These are phyloP conservation scores for Gonatopus flavifemur DNA, from an alignment of 1,140 invertebrate species.

Conservation along the genomic window DNA sequence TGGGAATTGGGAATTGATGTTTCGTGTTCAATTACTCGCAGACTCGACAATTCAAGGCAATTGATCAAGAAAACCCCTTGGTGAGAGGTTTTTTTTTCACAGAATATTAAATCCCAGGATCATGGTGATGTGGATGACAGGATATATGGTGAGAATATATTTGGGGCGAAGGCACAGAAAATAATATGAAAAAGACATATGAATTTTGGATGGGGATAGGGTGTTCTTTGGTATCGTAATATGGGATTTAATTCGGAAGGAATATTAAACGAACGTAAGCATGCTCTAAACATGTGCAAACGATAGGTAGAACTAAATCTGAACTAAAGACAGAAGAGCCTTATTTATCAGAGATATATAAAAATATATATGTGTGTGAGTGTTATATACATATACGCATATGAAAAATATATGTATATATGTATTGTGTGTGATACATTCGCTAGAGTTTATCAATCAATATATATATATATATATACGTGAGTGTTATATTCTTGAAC, in stretches of 20 bases:
- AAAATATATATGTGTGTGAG: conserved; percentile 46
- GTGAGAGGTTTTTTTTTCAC: conserved; percentile 22
- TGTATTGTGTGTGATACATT: conserved; percentile 45
- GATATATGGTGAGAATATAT: too few species aligned
- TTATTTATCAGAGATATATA: conserved; percentile 57
- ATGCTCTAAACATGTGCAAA: conserved; percentile 62
- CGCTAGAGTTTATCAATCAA: conserved; percentile 38
- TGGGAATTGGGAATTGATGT: conserved; percentile 17
- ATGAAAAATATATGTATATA: conserved; percentile 37
- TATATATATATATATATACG: conserved; percentile 34
- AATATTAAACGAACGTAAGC: conserved; percentile 55
- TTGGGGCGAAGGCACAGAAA: too few species aligned
- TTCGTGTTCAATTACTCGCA: conserved; percentile 29
- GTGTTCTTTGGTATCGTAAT: too few species aligned
- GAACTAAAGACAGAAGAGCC: conserved; percentile 59
- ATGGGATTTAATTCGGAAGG: conserved; percentile 38
- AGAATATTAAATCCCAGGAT: too few species aligned
- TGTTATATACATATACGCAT: conserved; percentile 31
- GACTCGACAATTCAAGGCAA: too few species aligned
- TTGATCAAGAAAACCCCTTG: too few species aligned
- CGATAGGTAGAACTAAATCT: conserved; percentile 57
- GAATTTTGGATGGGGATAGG: conserved; percentile 2
- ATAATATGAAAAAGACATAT: too few species aligned
- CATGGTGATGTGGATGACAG: too few species aligned
- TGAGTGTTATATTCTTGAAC: conserved; percentile 33